phyloP scores from a whole-genome alignment of 2,113 vertebrate genomes.

The Seriola dumerili region DNA sequence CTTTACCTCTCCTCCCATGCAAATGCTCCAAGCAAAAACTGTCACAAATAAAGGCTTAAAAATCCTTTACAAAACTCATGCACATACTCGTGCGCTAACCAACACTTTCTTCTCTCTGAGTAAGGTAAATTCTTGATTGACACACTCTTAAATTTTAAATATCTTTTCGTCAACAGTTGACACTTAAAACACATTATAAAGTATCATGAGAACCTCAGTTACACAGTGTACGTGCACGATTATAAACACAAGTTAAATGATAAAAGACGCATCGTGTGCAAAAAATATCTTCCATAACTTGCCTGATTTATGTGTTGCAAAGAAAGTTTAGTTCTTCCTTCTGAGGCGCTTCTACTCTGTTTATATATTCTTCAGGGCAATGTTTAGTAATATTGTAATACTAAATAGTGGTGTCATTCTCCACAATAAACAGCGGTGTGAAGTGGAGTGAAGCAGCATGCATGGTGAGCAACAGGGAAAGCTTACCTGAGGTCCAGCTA shows the following conservation, averaged over 20 bases:
- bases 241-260: not conserved
- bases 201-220: no score
- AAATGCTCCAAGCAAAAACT: conserved; percentile 2
- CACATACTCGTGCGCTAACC: no score
- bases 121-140: not conserved
- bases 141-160: not conserved
- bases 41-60: not conserved
- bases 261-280: not conserved
- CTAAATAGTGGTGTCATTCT: conserved; percentile 46
- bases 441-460: conserved; percentile 7
- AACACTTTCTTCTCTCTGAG: not conserved
- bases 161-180: not conserved
- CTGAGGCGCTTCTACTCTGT: conserved; percentile 7
- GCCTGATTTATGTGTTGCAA: not conserved
- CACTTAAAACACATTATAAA: no score
- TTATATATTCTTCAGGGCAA: not conserved
- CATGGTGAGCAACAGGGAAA: not conserved
- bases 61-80: not conserved
- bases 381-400: conserved; percentile 25
- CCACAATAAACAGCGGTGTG: conserved; percentile 34
- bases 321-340: not conserved
- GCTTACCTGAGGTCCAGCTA: conserved; percentile 72
- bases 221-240: not conserved
- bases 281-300: not conserved
- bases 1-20: not conserved